A percentile compares a stretch with the other conserved stretches of the same genome.
Conservation (phyloP, 2,888 invertebrate genomes). For the Agriotes lineatus region DNA sequence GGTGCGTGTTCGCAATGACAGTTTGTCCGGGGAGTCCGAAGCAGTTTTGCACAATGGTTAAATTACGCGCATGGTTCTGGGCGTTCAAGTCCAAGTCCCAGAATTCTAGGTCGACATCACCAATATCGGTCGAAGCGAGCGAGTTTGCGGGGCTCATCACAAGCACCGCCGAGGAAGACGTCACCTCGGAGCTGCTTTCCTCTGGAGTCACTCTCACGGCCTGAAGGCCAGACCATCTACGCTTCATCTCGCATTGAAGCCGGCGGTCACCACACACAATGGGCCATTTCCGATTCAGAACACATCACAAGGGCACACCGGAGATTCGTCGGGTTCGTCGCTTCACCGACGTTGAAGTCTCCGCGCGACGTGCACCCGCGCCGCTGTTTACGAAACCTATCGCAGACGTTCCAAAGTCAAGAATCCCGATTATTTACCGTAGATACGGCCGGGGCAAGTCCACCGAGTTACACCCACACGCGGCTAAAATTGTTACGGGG, state of each 20-base stretch:
- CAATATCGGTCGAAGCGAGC: slow-evolving; percentile 81
- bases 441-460: slow-evolving; percentile 13
- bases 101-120: slow-evolving; percentile 82
- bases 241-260: slow-evolving; percentile 71
- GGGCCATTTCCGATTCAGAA: slow-evolving; percentile 14
- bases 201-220: slow-evolving; percentile 79
- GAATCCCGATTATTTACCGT: slow-evolving; percentile 14
- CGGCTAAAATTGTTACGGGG: not conserved
- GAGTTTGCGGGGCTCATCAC: slow-evolving; percentile 81
- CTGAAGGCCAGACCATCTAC: slow-evolving; percentile 78
- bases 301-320: slow-evolving; percentile 34
- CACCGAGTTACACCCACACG: slow-evolving; percentile 6
- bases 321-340: slow-evolving; percentile 31
- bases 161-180: slow-evolving; percentile 81
- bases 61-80: slow-evolving; percentile 58
- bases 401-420: slow-evolving; percentile 23
- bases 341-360: slow-evolving; percentile 34
- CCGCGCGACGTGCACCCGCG: slow-evolving; percentile 1
- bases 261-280: slow-evolving; percentile 22
- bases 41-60: slow-evolving; percentile 62
- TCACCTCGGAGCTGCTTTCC: slow-evolving; percentile 81
- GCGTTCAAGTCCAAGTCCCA: slow-evolving; percentile 80
- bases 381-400: slow-evolving; percentile 24
- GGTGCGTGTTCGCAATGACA: slow-evolving; percentile 58
- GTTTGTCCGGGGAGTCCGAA: slow-evolving; percentile 62